These are phyloP conservation scores for Actinostola sp. DNA, from an alignment of 92 coral and sea anemone species.

Conservation along the genomic window DNA sequence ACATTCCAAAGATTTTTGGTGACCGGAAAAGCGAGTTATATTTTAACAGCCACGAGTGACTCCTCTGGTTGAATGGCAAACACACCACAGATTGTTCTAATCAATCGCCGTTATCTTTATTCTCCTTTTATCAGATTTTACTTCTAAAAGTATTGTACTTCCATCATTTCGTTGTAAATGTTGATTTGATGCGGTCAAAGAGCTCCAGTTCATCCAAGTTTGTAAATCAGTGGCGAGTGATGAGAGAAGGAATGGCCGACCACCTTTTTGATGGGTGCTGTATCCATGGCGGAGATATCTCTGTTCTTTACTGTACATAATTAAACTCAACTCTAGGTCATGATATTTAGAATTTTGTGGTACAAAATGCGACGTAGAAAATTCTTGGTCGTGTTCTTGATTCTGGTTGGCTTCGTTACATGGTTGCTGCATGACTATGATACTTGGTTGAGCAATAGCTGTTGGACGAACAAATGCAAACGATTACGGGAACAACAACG, in stretches of 20 bases:
- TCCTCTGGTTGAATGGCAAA: constrained; percentile 13
- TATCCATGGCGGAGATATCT: constrained; percentile 17
- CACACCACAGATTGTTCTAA: constrained; percentile 8
- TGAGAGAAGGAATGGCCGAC: constrained; percentile 12
- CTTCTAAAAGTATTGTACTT: constrained; percentile 11
- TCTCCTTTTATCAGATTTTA: constrained; percentile 25
- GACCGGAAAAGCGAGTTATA: constrained; percentile 5
- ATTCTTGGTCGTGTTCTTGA: constrained; percentile 18
- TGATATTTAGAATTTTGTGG: constrained; percentile 37
- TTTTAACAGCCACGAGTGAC: constrained; percentile 26
- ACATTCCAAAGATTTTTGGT: constrained; percentile 15
- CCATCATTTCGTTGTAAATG: constrained; percentile 4
- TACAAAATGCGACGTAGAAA: constrained; percentile 33
- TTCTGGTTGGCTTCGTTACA: constrained; percentile 10
- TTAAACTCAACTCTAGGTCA: constrained; percentile 11
- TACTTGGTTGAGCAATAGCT: constrained; percentile 13
- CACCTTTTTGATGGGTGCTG: constrained; percentile 12
- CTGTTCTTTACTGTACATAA: constrained; percentile 3
- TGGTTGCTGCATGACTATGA: constrained; percentile 37
- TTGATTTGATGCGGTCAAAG: constrained; percentile 28
- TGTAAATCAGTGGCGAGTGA: constrained; percentile 33
- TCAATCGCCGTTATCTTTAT: constrained; percentile 32
- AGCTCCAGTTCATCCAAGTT: constrained; percentile 5
- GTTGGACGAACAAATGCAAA: constrained; percentile 22
- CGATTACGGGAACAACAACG: not conserved